Evolutionary conservation across 2,888 invertebrate genomes (phyloP).

Genomic region (Ochropacha duplaris): DNA sequence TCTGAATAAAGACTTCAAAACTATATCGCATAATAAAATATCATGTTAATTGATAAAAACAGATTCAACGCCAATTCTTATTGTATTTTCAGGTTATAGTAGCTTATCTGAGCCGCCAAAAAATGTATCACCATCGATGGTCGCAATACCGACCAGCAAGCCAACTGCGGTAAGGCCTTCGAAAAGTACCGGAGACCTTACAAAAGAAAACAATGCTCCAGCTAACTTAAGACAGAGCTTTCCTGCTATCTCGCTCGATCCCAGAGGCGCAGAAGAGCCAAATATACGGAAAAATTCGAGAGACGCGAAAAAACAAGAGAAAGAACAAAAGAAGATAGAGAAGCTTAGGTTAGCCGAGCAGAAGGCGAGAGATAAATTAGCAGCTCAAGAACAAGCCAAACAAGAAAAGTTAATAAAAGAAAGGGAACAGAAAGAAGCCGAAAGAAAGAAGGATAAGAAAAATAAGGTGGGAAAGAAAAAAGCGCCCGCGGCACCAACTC

Average conservation of each 20-base stretch:
- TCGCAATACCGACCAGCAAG: conserved; percentile 34
- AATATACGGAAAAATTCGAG: conserved; percentile 14
- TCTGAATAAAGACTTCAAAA: background rate
- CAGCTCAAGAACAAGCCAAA: conserved; percentile 44
- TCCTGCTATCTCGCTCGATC: conserved; percentile 49
- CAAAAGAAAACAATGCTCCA: conserved; percentile 47
- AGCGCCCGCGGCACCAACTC: conserved; percentile 23
- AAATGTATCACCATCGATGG: conserved; percentile 48
- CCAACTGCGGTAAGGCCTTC: background rate
- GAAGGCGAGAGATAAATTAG: conserved; percentile 46
- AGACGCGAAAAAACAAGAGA: conserved; percentile 16
- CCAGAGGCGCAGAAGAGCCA: conserved; percentile 36
- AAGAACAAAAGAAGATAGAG: conserved; percentile 29
- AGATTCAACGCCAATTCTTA: background rate
- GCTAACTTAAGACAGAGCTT: conserved; percentile 43
- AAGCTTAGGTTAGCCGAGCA: conserved; percentile 43
- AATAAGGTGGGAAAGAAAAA: conserved; percentile 34
- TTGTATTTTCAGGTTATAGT: conserved; percentile 41
- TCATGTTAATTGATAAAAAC: background rate
- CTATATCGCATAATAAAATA: background rate
- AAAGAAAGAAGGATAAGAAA: conserved; percentile 24
- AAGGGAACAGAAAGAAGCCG: conserved; percentile 37
- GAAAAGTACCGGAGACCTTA: conserved; percentile 28
- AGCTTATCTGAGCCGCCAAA: conserved; percentile 38
- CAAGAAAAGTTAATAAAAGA: conserved; percentile 48